phyloP scores from a whole-genome alignment of 2,113 vertebrate species.

The Hydropotes inermis region DNA sequence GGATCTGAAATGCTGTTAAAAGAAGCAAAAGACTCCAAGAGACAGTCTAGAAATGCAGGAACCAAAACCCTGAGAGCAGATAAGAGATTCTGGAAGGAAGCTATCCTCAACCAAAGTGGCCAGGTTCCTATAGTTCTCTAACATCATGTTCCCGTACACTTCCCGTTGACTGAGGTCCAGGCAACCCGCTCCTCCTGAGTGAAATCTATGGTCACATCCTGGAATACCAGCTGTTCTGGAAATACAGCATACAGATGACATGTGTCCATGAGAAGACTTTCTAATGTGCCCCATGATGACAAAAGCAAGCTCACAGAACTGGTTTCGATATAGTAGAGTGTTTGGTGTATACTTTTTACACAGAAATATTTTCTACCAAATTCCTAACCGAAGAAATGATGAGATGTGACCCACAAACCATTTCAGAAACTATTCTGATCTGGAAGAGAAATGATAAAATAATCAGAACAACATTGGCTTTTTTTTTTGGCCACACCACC shows the following conservation, averaged over 20 bases:
- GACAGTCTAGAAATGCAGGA: background rate
- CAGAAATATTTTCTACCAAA: background rate
- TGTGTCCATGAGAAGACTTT: background rate
- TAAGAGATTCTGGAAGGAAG: background rate
- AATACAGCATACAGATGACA: background rate
- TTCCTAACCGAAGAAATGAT: background rate
- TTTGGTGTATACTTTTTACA: background rate
- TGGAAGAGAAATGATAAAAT: background rate
- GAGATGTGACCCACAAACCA: background rate
- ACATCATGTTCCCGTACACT: background rate
- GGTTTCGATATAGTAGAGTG: background rate
- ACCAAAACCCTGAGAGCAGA: background rate
- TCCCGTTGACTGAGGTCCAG: background rate
- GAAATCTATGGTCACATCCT: background rate
- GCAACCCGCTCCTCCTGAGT: background rate
- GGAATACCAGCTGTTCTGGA: background rate
- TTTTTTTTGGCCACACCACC: too few species aligned
- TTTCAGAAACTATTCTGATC: background rate
- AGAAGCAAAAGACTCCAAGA: background rate
- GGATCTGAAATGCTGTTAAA: background rate
- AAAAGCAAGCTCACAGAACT: background rate
- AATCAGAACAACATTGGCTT: background rate
- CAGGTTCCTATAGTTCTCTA: background rate
- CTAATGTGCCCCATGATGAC: background rate
- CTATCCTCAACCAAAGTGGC: background rate